Conservation (phyloP, 2,888 invertebrate genomes). For the Dorcus parallelipipedus region DNA sequence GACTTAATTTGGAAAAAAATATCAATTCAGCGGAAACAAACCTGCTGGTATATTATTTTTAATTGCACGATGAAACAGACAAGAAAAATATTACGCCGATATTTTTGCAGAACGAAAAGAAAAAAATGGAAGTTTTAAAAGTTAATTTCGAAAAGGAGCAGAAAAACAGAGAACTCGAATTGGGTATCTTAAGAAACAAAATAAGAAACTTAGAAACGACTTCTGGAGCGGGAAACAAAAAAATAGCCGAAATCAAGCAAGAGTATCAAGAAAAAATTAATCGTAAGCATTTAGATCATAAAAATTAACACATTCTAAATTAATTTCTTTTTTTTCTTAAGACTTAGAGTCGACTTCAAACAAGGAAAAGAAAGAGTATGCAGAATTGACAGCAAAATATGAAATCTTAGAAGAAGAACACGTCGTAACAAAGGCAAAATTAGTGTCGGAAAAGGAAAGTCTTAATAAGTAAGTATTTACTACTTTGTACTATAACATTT, state of each 20-base stretch:
- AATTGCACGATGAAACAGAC: too few species aligned
- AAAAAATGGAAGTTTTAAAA: constrained; percentile 65
- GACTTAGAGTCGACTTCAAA: constrained; percentile 66
- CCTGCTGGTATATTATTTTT: constrained; percentile 48
- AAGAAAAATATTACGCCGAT: constrained; percentile 20
- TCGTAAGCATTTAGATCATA: constrained; percentile 54
- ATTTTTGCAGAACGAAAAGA: constrained; percentile 58
- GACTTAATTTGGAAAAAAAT: constrained; percentile 63
- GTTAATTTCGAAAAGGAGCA: constrained; percentile 69
- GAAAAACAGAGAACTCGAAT: constrained; percentile 73
- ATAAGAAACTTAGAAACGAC: constrained; percentile 62
- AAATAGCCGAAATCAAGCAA: constrained; percentile 64
- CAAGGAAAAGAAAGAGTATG: constrained; percentile 69
- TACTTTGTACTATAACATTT: not conserved
- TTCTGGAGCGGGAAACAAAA: constrained; percentile 59
- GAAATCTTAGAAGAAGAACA: constrained; percentile 83
- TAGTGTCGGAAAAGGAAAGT: constrained; percentile 78
- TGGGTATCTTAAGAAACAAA: constrained; percentile 73
- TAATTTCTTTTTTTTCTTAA: constrained; percentile 34
- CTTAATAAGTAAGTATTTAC: constrained; percentile 60
- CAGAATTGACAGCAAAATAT: constrained; percentile 77
- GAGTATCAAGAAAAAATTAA: constrained; percentile 65
- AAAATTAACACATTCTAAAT: not conserved
- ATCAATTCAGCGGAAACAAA: constrained; percentile 58
- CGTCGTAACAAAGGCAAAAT: constrained; percentile 75